Base-by-base conservation (phyloP, 2,888 invertebrate species). In the Hypolimnas misippus region DNA sequence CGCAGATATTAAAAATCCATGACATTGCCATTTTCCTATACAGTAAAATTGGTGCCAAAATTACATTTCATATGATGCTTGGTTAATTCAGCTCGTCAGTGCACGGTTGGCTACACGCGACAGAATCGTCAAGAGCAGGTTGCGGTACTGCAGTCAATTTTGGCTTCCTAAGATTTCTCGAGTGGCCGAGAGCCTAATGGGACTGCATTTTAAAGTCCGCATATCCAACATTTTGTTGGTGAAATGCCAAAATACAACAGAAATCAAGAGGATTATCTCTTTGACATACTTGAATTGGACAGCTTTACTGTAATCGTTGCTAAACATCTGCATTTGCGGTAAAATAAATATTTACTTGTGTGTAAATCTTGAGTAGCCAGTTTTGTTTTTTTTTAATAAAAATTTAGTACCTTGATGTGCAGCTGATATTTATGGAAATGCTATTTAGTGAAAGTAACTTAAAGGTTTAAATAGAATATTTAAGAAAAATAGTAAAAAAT, bases 161-260 rank as follows among this genome's bases (percentile, higher is more conserved):
- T 70, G 74, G 72, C 73, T 70, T 71, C 54, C 35, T 73, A 73
- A 79, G 77, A 73, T 71, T 74, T 74, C 78, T 83, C 70, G 72
- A 80, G 82, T 73, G 79, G 73, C 71, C 72, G 73, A 72, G 62
- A 65, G 70, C 77, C 79, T 88, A 88, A 88, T 85, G 79, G 83
- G 76, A 77, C 77, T 83, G 83, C 82, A 83, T 84, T 84, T 80
- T 78, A 77, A 75, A 79, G 63, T 46, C 44, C 21, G 63, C 60
- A 62, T 52, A 51, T 56, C 54, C 62, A 46, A 42, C 58, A 61
- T 58, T 57, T 51, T 44, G 59, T 75, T 86, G 86, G 86, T 78
- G 65, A 52, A 52, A 51, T 54, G 83, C 87, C 87, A 87, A 76
- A 72, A 73, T 72, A 70, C 68, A 51, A 73, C 71, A 68, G 72